These are phyloP conservation scores for Drosophila orena DNA, from an alignment of 1,140 invertebrate genomes.

Conservation along the genomic window DNA sequence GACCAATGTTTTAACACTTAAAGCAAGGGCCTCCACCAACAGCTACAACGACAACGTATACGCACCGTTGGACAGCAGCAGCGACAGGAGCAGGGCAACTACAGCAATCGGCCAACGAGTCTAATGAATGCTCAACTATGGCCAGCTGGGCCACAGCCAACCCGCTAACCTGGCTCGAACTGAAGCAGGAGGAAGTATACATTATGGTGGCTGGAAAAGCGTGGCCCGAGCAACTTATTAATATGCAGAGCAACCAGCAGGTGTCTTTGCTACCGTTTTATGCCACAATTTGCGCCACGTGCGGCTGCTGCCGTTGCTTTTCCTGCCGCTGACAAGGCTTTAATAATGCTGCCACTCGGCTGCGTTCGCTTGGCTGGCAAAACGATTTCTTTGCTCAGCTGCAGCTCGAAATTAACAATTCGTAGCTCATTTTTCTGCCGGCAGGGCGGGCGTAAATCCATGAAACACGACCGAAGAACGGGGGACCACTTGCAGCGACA, in stretches of 20 bases:
- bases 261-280: constrained; percentile 78
- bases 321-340: constrained; percentile 43
- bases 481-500: constrained; percentile 45
- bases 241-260: constrained; percentile 72
- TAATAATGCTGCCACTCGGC: constrained; percentile 49
- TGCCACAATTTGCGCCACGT: constrained; percentile 70
- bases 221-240: constrained; percentile 60
- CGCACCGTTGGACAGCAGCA: constrained; percentile 27
- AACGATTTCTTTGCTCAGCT: constrained; percentile 43
- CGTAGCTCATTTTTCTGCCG: constrained; percentile 52
- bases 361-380: constrained; percentile 28
- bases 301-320: constrained; percentile 13
- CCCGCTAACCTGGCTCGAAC: constrained; percentile 24
- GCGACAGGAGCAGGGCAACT: constrained; percentile 11
- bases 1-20: constrained; percentile 12
- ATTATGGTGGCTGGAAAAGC: constrained; percentile 62
- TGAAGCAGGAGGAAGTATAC: constrained; percentile 35
- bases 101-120: constrained; percentile 35
- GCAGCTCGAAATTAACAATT: constrained; percentile 51
- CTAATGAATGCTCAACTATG: constrained; percentile 47
- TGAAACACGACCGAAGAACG: not conserved
- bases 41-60: constrained; percentile 36
- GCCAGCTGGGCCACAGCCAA: constrained; percentile 29
- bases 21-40: constrained; percentile 7
- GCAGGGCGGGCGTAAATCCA: not conserved